A percentile compares a stretch with the other conserved stretches of the same genome.
These are phyloP conservation scores for Epicampocera succincta DNA, from an alignment of 2,888 invertebrate species.

Conservation along the genomic window DNA sequence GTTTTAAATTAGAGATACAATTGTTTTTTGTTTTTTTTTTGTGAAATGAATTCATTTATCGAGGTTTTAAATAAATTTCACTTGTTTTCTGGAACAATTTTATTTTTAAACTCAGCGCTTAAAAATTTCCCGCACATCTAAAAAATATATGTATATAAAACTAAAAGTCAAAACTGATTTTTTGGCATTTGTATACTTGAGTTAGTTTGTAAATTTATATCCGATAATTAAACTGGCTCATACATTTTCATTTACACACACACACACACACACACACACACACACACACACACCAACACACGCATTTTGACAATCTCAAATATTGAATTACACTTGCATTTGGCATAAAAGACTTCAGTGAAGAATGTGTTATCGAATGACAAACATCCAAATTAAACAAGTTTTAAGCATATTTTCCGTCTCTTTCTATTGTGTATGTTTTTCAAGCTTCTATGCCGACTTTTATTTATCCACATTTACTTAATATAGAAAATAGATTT, in stretches of 20 bases:
- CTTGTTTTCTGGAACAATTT: background rate
- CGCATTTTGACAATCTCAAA: too few species aligned
- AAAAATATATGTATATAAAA: conserved; percentile 6
- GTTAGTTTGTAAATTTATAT: conserved; percentile 33
- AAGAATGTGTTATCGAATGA: too few species aligned
- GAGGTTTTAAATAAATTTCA: background rate
- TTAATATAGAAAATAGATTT: background rate
- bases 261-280: too few species aligned
- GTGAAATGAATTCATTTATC: too few species aligned
- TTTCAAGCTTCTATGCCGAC: background rate
- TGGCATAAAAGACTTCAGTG: too few species aligned
- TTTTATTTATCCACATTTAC: background rate
- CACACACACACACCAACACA: too few species aligned
- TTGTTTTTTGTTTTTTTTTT: too few species aligned
- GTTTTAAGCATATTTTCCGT: too few species aligned
- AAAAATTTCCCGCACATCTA: background rate
- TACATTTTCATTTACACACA: too few species aligned
- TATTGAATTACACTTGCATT: too few species aligned
- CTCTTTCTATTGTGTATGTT: background rate
- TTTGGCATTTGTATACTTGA: conserved; percentile 49
- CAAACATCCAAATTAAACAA: too few species aligned
- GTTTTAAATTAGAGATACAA: too few species aligned
- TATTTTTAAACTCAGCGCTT: background rate
- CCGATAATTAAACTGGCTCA: background rate
- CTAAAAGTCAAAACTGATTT: conserved; percentile 39